Evolutionary conservation across 2,113 vertebrate genomes (phyloP).

Genomic region (Hypomesus transpacificus): DNA sequence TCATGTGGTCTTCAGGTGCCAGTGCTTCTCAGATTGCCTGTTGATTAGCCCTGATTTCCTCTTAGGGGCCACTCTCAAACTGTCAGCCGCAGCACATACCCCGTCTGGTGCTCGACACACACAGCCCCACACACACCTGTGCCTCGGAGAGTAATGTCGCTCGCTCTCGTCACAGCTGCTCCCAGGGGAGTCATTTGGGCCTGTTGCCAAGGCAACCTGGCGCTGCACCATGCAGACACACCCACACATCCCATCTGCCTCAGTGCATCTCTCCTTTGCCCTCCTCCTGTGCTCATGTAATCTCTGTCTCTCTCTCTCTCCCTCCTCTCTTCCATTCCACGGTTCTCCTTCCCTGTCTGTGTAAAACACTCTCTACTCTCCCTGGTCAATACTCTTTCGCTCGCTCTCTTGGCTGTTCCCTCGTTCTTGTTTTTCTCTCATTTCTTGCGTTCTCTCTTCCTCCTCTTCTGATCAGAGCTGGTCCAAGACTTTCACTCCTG

Average conservation of each 20-base stretch:
- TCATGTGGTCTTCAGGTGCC: constrained; percentile 38
- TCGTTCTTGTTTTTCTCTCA: not conserved
- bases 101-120: constrained; percentile 37
- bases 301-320: not conserved
- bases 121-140: constrained; percentile 65
- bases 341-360: not conserved
- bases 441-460: constrained; percentile 1
- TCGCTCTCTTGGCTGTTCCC: too few relatives aligned
- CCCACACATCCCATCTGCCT: constrained; percentile 67
- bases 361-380: too few relatives aligned
- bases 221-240: constrained; percentile 50
- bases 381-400: too few relatives aligned
- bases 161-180: constrained; percentile 58
- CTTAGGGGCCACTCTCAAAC: constrained; percentile 46
- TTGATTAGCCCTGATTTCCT: constrained; percentile 54
- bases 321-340: constrained; percentile 4
- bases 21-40: constrained; percentile 51
- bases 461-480: constrained; percentile 69
- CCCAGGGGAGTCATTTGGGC: constrained; percentile 59
- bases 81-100: constrained; percentile 45
- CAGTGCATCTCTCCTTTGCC: constrained; percentile 30
- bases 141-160: constrained; percentile 56
- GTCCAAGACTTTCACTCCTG: constrained; percentile 85
- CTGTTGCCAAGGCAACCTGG: constrained; percentile 68
- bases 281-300: not conserved